These are phyloP conservation scores for fruit fly (Drosophila melanogaster) DNA, from an alignment of 1,140 invertebrate species.

Conservation along the genomic window Release_6_plus_ISO1_MT NC_004354.4:7796001-7796500, in stretches of 20 bases:
- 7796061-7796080: conserved; percentile 40
- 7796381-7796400: conserved; percentile 46
- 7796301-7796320: not conserved
- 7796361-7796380: conserved; percentile 73
- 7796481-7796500: conserved; percentile 74
- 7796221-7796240: conserved; percentile 74
- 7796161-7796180: not conserved
- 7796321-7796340: not conserved
- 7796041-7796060: conserved; percentile 69
- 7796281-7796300: conserved; percentile 16
- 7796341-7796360: not conserved
- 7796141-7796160: conserved; percentile 23
- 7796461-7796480: conserved; percentile 72
- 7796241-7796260: conserved; percentile 63
- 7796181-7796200: conserved; percentile 29
- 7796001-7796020: not conserved
- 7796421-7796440: not conserved
- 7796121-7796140: conserved; percentile 47
- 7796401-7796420: not conserved
- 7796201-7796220: conserved; percentile 75
- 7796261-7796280: conserved; percentile 55
- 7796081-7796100: conserved; percentile 42
- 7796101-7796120: conserved; percentile 68
- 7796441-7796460: conserved; percentile 9
- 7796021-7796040: conserved; percentile 23